A percentile compares a stretch with the other conserved stretches of the same genome.
Conservation (phyloP, 35 echinoderm and acorn worm species). For the Apostichopus parvimensis region DNA sequence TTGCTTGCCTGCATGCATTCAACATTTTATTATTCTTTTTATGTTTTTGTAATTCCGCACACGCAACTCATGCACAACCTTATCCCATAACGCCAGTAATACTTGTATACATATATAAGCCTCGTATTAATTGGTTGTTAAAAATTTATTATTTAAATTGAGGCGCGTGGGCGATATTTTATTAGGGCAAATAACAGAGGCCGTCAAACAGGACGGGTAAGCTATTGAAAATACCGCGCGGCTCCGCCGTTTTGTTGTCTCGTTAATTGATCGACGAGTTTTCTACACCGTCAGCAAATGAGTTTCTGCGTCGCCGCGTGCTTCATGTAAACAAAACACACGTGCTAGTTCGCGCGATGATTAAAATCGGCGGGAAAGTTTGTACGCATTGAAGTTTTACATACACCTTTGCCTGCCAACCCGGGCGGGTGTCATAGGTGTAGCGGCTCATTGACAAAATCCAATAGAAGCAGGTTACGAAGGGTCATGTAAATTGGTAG, state of each 20-base stretch:
- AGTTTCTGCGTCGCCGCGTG: background rate
- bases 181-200: constrained; percentile 9
- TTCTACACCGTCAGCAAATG: background rate
- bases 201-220: background rate
- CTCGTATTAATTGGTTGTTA: background rate
- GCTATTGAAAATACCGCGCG: background rate
- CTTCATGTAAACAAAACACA: background rate
- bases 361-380: background rate
- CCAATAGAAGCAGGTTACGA: background rate
- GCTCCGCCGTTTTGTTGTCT: background rate
- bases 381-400: too few relatives aligned
- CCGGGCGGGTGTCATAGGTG: too few relatives aligned
- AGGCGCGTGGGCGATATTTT: background rate
- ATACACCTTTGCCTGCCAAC: too few relatives aligned
- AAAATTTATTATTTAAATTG: constrained; percentile 17
- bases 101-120: background rate
- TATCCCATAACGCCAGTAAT: too few relatives aligned
- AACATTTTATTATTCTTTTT: too few relatives aligned
- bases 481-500: background rate
- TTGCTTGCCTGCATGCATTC: too few relatives aligned
- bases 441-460: background rate
- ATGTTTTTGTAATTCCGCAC: too few relatives aligned
- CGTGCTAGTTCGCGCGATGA: background rate
- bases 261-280: background rate
- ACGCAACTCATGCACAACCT: too few relatives aligned